Percentiles rank a stretch among this genome's conserved stretches.
Evolutionary conservation across 2,797 vertebrate species (phyloP).

Genomic region (Lateolabrax maculatus): DNA sequence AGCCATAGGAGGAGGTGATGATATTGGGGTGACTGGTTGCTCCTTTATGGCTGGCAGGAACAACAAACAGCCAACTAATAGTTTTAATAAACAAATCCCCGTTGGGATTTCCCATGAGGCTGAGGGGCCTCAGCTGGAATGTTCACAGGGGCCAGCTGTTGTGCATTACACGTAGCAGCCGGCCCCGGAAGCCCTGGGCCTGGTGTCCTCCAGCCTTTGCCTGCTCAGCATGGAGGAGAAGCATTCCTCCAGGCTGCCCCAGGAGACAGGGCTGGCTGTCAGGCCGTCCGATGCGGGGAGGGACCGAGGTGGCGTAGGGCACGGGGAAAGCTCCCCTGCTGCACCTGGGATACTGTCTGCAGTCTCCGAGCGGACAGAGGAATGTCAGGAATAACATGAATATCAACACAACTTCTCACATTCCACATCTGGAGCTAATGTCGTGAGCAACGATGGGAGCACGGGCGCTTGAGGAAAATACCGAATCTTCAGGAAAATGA

Average conservation of each 20-base stretch:
- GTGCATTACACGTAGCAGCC: conserved; percentile 81
- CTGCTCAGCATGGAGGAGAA: conserved; percentile 75
- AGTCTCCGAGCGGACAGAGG: conserved; percentile 63
- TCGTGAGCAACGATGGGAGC: conserved; percentile 67
- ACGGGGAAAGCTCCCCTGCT: conserved; percentile 57
- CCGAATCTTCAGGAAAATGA: conserved; percentile 52
- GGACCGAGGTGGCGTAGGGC: conserved; percentile 48
- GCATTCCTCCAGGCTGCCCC: conserved; percentile 70
- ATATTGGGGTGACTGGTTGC: conserved; percentile 58
- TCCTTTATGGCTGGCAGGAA: conserved; percentile 79
- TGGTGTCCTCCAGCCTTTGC: conserved; percentile 74
- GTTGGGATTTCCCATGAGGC: conserved; percentile 84
- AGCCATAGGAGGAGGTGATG: conserved; percentile 62
- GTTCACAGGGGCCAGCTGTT: conserved; percentile 86
- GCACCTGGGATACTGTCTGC: conserved; percentile 82
- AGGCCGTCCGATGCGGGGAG: conserved; percentile 29
- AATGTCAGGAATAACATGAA: conserved; percentile 86
- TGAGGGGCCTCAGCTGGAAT: conserved; percentile 84
- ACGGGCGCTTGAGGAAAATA: conserved; percentile 48
- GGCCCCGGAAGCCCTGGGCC: conserved; percentile 78
- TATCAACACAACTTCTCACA: conserved; percentile 81
- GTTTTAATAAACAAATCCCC: conserved; percentile 85
- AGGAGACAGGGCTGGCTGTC: conserved; percentile 61
- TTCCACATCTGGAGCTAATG: conserved; percentile 87
- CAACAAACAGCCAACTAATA: conserved; percentile 85